Base-by-base conservation (phyloP, 2,888 invertebrate species). In the Andrena bicolor region DNA sequence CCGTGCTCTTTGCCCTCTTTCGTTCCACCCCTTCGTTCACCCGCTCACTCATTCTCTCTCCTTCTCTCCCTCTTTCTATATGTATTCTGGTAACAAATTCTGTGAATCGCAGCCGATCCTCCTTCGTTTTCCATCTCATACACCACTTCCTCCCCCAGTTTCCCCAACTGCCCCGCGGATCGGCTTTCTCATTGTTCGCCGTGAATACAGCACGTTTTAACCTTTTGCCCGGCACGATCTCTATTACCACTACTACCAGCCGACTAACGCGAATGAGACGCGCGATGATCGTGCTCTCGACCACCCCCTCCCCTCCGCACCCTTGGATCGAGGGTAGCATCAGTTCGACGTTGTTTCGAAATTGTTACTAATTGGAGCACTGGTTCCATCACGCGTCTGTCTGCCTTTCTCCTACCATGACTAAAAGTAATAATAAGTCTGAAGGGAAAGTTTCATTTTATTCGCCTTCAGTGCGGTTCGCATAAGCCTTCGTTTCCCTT, bases 331-430 rank as follows among this genome's bases (percentile, higher is more conserved):
- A n/a, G 41, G 16, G 23, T n/a, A 53, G 79, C 75, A 56, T 76
- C 85, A 87, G 68, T 87, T 79, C 76, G 51, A 63, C 48, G 56
- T 80, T 84, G 66, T 78, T 80, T 73, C 58, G 63, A 76, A 84
- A 84, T 84, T 80, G 76, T 84, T 82, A 71, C 77, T 86, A 86
- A 84, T 86, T 86, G 82, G 77, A 80, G 73, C 41, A 60, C 60
- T 58, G 71, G 71, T 69, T 65, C 30, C 58, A 65, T 65, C 49
- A 76, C 49, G 49, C 32, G 8, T 16, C 41, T 1, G 35, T 26
- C 53, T 28, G 13, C 60, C 20, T 28, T 41, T 4, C 16, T 10
- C 5, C 8, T 1, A 7, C 10, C 48, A 26, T n/a, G 20, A n/a
- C 20, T 28, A 13, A 16, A 64, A 64, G 7, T 56, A 56, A 56